A percentile compares a stretch with the other conserved stretches of the same genome.
These are phyloP conservation scores for Mimas tiliae DNA, from an alignment of 2,888 invertebrate species.

Conservation along the genomic window DNA sequence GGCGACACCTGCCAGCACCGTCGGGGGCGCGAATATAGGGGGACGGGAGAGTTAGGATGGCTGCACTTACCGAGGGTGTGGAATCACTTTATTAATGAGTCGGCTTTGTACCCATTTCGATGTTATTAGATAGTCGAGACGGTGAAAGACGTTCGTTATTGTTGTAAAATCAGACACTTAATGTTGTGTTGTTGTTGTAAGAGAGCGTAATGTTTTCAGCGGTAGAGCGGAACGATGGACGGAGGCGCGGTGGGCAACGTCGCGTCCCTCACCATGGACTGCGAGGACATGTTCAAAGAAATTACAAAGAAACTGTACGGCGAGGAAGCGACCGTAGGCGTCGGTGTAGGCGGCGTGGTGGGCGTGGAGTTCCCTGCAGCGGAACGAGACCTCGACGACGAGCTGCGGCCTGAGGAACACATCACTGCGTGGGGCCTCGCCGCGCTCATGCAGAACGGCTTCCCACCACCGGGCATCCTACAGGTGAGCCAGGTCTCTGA, in stretches of 20 bases:
- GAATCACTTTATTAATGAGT: background rate
- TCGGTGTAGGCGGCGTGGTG: conserved; percentile 57
- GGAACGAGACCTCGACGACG: conserved; percentile 79
- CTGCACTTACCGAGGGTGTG: background rate
- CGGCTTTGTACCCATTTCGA: background rate
- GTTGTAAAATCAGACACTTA: background rate
- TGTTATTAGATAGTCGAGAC: background rate
- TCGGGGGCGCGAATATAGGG: background rate
- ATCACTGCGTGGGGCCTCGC: conserved; percentile 90
- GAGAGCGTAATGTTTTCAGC: conserved; percentile 26
- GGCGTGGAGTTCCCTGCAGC: conserved; percentile 78
- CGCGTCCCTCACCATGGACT: conserved; percentile 86
- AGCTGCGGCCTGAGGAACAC: conserved; percentile 89
- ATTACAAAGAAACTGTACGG: conserved; percentile 96
- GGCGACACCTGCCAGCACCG: background rate
- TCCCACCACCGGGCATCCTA: conserved; percentile 87
- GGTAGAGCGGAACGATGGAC: conserved; percentile 66
- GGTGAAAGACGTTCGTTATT: background rate
- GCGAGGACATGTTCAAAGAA: conserved; percentile 96
- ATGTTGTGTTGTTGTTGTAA: background rate
- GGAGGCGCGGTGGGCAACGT: conserved; percentile 72
- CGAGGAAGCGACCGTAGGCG: conserved; percentile 86
- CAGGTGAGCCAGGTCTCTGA: conserved; percentile 56
- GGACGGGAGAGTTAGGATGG: background rate
- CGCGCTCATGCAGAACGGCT: conserved; percentile 90